Percentiles rank a stretch among this genome's conserved stretches.
phyloP scores from a whole-genome alignment of 2,888 invertebrate species.

The Cephus pulcher region DNA sequence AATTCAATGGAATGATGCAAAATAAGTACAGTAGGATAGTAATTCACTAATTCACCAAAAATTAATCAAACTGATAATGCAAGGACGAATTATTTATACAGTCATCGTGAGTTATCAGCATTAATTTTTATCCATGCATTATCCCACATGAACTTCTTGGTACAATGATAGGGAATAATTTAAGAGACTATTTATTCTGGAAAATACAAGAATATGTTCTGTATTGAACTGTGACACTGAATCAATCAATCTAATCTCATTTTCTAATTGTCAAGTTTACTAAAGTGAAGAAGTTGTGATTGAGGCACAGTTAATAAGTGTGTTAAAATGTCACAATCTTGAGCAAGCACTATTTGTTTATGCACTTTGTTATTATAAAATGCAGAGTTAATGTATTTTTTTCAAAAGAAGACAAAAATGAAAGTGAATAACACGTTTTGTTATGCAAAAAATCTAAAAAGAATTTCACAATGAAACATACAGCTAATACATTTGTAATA shows the following conservation, averaged over 20 bases:
- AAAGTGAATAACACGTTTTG: neutral
- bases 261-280: neutral
- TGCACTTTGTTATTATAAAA: neutral
- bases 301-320: neutral
- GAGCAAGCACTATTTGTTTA: neutral
- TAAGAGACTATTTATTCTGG: neutral
- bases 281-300: neutral
- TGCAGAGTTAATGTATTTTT: neutral
- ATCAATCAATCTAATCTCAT: neutral
- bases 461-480: neutral
- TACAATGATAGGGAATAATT: neutral
- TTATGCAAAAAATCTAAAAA: neutral
- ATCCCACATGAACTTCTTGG: neutral
- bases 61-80: neutral
- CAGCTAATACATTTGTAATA: neutral
- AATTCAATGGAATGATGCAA: slow-evolving; percentile 41
- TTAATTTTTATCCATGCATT: neutral
- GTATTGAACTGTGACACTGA: neutral
- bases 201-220: neutral
- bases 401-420: neutral
- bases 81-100: neutral
- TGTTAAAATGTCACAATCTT: neutral
- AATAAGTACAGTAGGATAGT: slow-evolving; percentile 7
- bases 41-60: neutral
- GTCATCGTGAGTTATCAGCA: neutral